phyloP scores from a whole-genome alignment of 2,888 invertebrate species.

The Hololepta plana region DNA sequence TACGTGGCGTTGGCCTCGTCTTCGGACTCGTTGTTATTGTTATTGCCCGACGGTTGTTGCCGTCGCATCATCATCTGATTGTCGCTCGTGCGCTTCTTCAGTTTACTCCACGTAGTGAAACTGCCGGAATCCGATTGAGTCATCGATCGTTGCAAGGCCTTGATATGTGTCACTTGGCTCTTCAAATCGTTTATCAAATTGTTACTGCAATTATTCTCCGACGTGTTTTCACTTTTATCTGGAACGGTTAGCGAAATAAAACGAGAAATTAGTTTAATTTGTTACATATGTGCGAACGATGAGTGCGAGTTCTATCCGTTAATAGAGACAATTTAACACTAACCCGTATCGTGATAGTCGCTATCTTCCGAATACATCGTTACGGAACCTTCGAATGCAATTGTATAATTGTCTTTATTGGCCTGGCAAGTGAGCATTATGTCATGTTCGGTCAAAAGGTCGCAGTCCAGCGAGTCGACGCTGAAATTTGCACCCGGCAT shows the following conservation, averaged over 20 bases:
- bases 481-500: slow-evolving; percentile 61
- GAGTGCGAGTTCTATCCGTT: slow-evolving; percentile 5
- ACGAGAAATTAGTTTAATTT: slow-evolving; percentile 1
- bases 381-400: slow-evolving; percentile 80
- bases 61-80: slow-evolving; percentile 13
- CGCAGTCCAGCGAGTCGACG: slow-evolving; percentile 81
- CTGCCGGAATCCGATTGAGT: slow-evolving; percentile 68
- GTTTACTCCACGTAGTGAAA: slow-evolving; percentile 77
- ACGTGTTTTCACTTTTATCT: slow-evolving; percentile 21
- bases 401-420: slow-evolving; percentile 88
- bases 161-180: slow-evolving; percentile 12
- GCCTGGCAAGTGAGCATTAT: slow-evolving; percentile 81
- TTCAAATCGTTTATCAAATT: slow-evolving; percentile 19
- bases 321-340: too few species aligned
- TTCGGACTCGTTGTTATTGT: slow-evolving; percentile 35
- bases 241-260: slow-evolving; percentile 5
- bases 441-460: slow-evolving; percentile 61
- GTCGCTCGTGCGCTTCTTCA: slow-evolving; percentile 53
- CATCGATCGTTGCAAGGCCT: slow-evolving; percentile 38
- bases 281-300: slow-evolving; percentile 3
- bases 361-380: slow-evolving; percentile 31
- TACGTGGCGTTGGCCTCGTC: slow-evolving; percentile 35
- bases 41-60: slow-evolving; percentile 30
- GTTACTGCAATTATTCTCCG: slow-evolving; percentile 16
- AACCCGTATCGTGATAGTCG: slow-evolving; percentile 9